Evolutionary conservation across 1,140 invertebrate genomes (phyloP), one percentile per base, ranked within the genome.

Genomic region (Melitaea cinxia): DNA sequence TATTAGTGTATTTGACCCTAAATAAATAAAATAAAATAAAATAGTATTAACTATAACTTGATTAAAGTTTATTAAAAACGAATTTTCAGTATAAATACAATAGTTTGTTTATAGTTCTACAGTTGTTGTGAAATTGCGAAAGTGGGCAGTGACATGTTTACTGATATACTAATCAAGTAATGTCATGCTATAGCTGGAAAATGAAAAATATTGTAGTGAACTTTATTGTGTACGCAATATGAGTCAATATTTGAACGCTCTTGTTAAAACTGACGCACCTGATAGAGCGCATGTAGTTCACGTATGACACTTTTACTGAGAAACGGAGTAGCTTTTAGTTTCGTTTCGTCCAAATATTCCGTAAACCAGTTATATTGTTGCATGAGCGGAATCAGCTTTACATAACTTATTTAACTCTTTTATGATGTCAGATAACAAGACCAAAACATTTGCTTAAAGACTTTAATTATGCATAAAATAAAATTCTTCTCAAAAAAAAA

Each of bases 121-220:
- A n/a, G 14, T 35, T 35, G 7, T 33, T 7, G 7, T 10, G 19
- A 12, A 54, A 53, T 15, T 24, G 49, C 54, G 59, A 62, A 62
- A 62, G 59, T 54, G 21, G 37, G 39, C 15, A 19, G 50, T 14
- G 54, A 62, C 50, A 53, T 61, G 58, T 52, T 54, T 62, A 54
- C 60, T 12, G 33, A 54, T 62, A 54, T n/a, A n/a, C n/a, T n/a
- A n/a, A n/a, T 54, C 21, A 33, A 28, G 33, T 17, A 5, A 14
- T 52, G 24, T 47, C 39, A 47, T 23, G 17, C 14, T 47, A 47
- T 12, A 23, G 10, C 1, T 47, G 9, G 42, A 12, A 14, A 4
- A 1, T 1, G 0, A 21, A 24, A n/a, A 7, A 23, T 21, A 2
- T 47, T n/a, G 10, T 4, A 47, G 9, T 24, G 19, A 47, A 1